Evolutionary conservation across 2,797 vertebrate genomes (phyloP), one percentile per base, ranked within the genome.

Genomic region (Passerculus sandwichensis): DNA sequence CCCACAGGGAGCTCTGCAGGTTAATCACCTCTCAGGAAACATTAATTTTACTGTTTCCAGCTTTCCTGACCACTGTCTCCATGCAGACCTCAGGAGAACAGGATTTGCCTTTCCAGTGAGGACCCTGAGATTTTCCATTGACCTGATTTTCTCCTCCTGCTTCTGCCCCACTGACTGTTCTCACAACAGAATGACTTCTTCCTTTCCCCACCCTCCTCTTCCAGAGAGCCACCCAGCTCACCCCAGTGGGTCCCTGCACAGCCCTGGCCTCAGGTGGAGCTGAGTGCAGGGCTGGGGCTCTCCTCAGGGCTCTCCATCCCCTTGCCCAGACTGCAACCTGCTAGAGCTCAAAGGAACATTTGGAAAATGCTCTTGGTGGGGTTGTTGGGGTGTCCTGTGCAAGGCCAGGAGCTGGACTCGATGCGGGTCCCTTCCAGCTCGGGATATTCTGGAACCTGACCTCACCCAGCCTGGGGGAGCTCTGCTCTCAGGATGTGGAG

Each of bases 201-300:
- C 14, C 23, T 13, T 77, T 73, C 50, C 29, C 17, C 36, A n/a
- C 3, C 6, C 2, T 70, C 23, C 22, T 65, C 5, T 23, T 34
- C 47, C 5, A 38, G 38, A 29, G 34, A 22, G 11, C 8, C 38
- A 4, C 48, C 7, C 30, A n/a, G 13, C 26, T 60, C 20, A 15
- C 8, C 32, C 34, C 0, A 0, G 1, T 8, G 23, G 53, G 15
- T 11, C 48, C 23, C 15, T 0, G 40, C 15, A 15, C 25, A 69
- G 54, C 50, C 12, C 27, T 26, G 38, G 51, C 13, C 40, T 40
- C 40, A 40, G 40, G 18, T 32, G 1, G 4, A 72, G 47, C 21
- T 26, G 29, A 66, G 27, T 25, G 38, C 26, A 32, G 59, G 34
- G 30, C n/a, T 64, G 2, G 0, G 16, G 6, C 13, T 88, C 53